These are phyloP conservation scores for Choristoneura rosaceana DNA, from an alignment of 2,888 invertebrate genomes.

Conservation along the genomic window DNA sequence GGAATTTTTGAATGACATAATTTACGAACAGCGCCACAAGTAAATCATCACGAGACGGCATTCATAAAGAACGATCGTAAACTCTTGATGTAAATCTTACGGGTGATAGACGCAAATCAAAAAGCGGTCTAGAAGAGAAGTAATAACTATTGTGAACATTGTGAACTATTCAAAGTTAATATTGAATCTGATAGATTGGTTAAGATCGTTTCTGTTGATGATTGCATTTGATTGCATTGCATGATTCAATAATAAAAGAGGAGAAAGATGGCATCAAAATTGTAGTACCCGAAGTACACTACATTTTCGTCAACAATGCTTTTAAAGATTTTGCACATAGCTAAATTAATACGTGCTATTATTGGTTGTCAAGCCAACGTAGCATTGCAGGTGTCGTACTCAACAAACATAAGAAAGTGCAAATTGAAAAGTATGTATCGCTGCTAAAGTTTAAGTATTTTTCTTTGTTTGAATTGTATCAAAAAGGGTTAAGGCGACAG, in stretches of 20 bases:
- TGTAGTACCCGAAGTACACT: too few relatives aligned
- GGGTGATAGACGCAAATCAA: neutral
- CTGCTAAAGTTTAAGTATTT: too few relatives aligned
- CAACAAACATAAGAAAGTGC: too few relatives aligned
- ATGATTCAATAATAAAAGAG: too few relatives aligned
- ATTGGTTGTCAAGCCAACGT: too few relatives aligned
- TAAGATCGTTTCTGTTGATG: neutral
- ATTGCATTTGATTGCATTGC: too few relatives aligned
- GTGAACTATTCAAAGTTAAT: neutral
- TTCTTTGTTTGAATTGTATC: neutral
- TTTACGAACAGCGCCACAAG: neutral
- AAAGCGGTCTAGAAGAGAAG: neutral
- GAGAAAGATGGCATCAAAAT: too few relatives aligned
- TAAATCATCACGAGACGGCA: constrained; percentile 7
- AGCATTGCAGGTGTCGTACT: too few relatives aligned
- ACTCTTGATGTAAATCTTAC: neutral
- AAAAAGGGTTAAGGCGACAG: neutral
- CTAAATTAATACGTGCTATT: too few relatives aligned
- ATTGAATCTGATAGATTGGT: neutral
- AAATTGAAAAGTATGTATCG: too few relatives aligned
- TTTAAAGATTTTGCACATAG: too few relatives aligned
- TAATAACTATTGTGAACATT: neutral
- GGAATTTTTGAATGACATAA: constrained; percentile 3
- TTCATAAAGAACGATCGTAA: neutral
- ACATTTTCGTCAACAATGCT: too few relatives aligned